Evolutionary conservation across 2,888 invertebrate species (phyloP), one percentile per base, ranked within the genome.

Genomic region (Drosophila suboccidentalis): DNA sequence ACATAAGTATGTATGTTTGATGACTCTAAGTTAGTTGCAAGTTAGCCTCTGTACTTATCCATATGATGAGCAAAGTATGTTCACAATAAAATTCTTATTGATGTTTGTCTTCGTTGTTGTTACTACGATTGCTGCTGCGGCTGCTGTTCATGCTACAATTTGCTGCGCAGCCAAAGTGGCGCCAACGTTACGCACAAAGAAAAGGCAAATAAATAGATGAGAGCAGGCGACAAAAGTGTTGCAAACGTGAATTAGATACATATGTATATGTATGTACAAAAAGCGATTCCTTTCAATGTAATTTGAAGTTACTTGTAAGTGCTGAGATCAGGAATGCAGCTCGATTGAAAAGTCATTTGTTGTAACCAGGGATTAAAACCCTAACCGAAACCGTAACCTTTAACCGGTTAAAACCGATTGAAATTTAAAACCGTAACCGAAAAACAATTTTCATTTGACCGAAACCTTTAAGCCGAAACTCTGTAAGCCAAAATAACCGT

Each of bases 41-140:
- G 6, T 5, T 44, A 32, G 26, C 9, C 36, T 39, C 39, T 13
- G 38, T 61, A 8, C 9, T 36, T 32, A 77, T 15, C 13, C 11
- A 57, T 15, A 8, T 66, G 73, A 13, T 36, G 26, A 51, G 58
- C 39, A 55, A 15, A 26, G 66, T 87, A 62, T 74, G 67, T 75
- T 66, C 65, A 65, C 60, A 68, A 70, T 70, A 76, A 74, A 69
- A 76, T 70, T 82, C 76, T 79, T 82, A 85, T 87, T 85, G 82
- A 75, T 81, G 76, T 82, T 81, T 81, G 63, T 78, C 72, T 68
- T 75, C 71, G 58, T 73, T 65, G 22, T 74, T 82, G 62, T 74
- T 78, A 4, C 34, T 8, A 36, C 34, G 44, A 34, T 46, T 41
- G 46, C 53, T 58, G 59, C 36, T 61, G 63, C 43, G 63, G 50